Base-by-base conservation (phyloP, 1,140 invertebrate genomes). In the Drosophila erecta region DNA sequence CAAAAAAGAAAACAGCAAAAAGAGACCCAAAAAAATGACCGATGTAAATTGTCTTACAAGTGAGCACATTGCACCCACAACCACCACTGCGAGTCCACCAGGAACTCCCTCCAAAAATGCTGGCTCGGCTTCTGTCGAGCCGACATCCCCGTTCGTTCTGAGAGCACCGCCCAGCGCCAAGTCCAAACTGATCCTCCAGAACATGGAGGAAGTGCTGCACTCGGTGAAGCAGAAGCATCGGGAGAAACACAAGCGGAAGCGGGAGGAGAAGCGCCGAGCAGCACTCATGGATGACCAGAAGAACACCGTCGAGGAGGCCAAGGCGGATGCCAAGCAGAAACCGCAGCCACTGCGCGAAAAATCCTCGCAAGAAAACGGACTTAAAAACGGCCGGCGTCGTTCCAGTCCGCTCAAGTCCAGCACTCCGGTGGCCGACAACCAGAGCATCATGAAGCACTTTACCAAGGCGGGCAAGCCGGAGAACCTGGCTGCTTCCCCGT, bases 1-100 rank as follows among this genome's bases (percentile, higher is more conserved):
- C 30, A 35, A 59, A 53, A 67, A 70, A 33, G 35, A 46, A 70
- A 51, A 46, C 49, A 47, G 40, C 51, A 50, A 58, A 58, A 60
- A 64, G 49, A 50, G 60, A 72, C 50, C 49, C 58, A 54, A 76
- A 47, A 84, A 79, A 86, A 87, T 87, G 83, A 87, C 84, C 77
- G 83, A 87, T 87, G 84, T 87, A 87, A 87, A 87, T 87, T 89
- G 83, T 87, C 69, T 87, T 87, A 83, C 83, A 87, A 87, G 83
- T 79, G 84, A 86, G 70, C 75, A 79, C 49, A 60, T 81, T 64
- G 65, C 67, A 49, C 41, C 77, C 46, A 60, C 72, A 30, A 14
- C 69, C 43, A 14, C 69, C 49, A 47, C 51, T 47, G 75, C 64
- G 35, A 56, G 66, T 69, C 65, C 67, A 20, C 70, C 58, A 37